phyloP scores from a whole-genome alignment of 2,797 vertebrate genomes.

The Streptopelia turtur region DNA sequence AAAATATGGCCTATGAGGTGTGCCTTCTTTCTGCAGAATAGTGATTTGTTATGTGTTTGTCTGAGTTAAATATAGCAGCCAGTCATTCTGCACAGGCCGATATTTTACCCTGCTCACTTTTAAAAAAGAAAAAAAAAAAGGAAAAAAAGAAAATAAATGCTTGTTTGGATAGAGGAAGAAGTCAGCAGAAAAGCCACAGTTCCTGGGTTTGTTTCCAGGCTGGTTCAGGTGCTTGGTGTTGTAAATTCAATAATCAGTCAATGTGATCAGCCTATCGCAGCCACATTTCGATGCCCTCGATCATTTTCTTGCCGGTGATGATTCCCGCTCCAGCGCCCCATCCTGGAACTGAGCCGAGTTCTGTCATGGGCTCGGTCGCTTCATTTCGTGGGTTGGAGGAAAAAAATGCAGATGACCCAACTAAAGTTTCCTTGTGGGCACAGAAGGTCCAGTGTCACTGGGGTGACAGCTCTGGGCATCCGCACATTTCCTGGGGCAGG shows the following conservation, averaged over 20 bases:
- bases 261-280: background rate
- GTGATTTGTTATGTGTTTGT: conserved; percentile 85
- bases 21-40: conserved; percentile 77
- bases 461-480: background rate
- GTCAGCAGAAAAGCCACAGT: conserved; percentile 57
- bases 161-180: conserved; percentile 54
- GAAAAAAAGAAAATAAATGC: background rate
- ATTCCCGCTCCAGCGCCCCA: background rate
- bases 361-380: background rate
- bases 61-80: conserved; percentile 82
- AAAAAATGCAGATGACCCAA: background rate
- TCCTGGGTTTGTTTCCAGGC: conserved; percentile 40
- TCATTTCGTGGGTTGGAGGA: background rate
- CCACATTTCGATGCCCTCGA: background rate
- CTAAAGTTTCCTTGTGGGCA: fast-evolving
- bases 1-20: conserved; percentile 74
- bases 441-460: background rate
- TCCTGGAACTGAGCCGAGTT: background rate
- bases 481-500: background rate
- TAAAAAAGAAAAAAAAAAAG: conserved; percentile 51
- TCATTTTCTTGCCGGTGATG: background rate
- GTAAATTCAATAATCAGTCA: conserved; percentile 35
- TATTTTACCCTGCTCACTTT: conserved; percentile 65
- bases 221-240: conserved; percentile 6
- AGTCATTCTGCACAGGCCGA: conserved; percentile 58